Conservation (phyloP, 2,888 invertebrate genomes). For the Heliconius ethilla region DNA sequence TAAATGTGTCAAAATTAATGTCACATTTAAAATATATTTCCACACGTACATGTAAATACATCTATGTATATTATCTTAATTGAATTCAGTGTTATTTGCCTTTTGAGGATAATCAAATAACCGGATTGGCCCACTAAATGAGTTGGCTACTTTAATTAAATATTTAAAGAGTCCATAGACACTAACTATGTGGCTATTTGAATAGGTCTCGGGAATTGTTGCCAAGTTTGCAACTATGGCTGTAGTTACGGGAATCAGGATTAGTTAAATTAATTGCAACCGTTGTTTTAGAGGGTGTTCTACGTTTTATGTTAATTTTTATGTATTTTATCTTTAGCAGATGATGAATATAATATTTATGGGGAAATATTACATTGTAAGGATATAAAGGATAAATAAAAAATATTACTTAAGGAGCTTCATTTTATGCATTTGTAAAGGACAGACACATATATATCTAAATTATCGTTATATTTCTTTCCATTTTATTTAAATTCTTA, state of each 20-base stretch:
- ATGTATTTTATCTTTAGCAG: background rate
- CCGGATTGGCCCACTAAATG: conserved; percentile 36
- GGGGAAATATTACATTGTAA: background rate
- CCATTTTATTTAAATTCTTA: background rate
- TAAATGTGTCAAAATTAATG: too few relatives aligned
- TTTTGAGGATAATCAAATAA: conserved; percentile 40
- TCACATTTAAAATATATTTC: too few relatives aligned
- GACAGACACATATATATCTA: background rate
- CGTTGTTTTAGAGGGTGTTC: background rate
- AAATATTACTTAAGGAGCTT: too few relatives aligned
- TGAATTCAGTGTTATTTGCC: conserved; percentile 23
- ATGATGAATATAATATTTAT: background rate
- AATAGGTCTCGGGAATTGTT: conserved; percentile 34
- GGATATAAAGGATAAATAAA: background rate
- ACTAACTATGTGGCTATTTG: conserved; percentile 37
- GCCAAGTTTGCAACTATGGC: conserved; percentile 28
- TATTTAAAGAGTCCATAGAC: conserved; percentile 40
- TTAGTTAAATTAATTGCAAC: conserved; percentile 6
- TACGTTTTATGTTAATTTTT: background rate
- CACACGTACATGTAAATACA: background rate
- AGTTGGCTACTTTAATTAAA: conserved; percentile 39
- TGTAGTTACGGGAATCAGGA: conserved; percentile 13
- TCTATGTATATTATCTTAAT: background rate
- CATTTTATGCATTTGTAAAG: too few relatives aligned
- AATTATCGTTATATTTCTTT: background rate